Percentiles rank a stretch among this genome's conserved stretches.
Evolutionary conservation across 1,140 invertebrate species (phyloP).

Genomic region (Mesaphorura yosii): DNA sequence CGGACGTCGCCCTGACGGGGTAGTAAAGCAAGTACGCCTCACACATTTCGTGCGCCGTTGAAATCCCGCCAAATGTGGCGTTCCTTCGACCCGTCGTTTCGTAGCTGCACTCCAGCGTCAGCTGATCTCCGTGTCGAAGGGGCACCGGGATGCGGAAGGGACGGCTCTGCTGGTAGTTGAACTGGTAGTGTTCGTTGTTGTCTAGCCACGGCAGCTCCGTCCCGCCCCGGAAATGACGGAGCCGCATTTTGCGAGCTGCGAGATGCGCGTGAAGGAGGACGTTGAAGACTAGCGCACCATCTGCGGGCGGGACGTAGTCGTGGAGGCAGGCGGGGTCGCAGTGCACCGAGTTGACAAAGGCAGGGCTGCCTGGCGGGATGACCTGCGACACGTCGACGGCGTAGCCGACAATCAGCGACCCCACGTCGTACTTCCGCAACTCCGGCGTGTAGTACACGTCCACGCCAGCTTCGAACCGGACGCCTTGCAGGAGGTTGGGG

Average conservation of each 20-base stretch:
- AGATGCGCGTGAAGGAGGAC: slow-evolving; percentile 66
- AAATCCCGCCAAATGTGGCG: slow-evolving; percentile 52
- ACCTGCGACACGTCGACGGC: slow-evolving; percentile 12
- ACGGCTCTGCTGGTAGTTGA: slow-evolving; percentile 66
- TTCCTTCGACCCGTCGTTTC: not conserved
- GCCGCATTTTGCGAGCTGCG: slow-evolving; percentile 54
- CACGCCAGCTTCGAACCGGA: slow-evolving; percentile 53
- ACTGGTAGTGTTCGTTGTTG: slow-evolving; percentile 54
- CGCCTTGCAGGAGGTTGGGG: slow-evolving; percentile 43
- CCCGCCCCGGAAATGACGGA: slow-evolving; percentile 64
- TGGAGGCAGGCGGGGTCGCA: slow-evolving; percentile 54
- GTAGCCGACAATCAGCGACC: slow-evolving; percentile 25
- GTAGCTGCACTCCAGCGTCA: slow-evolving; percentile 48
- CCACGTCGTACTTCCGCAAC: slow-evolving; percentile 34
- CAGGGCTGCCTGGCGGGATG: slow-evolving; percentile 20
- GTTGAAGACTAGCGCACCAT: slow-evolving; percentile 66
- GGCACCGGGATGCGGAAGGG: slow-evolving; percentile 46
- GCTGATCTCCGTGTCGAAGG: slow-evolving; percentile 59
- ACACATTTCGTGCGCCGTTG: slow-evolving; percentile 73
- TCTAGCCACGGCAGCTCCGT: slow-evolving; percentile 60
- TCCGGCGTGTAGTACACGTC: slow-evolving; percentile 53
- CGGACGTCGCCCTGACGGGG: too few species aligned
- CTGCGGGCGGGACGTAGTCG: slow-evolving; percentile 51
- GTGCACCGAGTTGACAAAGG: slow-evolving; percentile 45
- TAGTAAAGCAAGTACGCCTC: slow-evolving; percentile 71